phyloP scores from a whole-genome alignment of 2,797 vertebrate genomes.

The Cuculus canorus region DNA sequence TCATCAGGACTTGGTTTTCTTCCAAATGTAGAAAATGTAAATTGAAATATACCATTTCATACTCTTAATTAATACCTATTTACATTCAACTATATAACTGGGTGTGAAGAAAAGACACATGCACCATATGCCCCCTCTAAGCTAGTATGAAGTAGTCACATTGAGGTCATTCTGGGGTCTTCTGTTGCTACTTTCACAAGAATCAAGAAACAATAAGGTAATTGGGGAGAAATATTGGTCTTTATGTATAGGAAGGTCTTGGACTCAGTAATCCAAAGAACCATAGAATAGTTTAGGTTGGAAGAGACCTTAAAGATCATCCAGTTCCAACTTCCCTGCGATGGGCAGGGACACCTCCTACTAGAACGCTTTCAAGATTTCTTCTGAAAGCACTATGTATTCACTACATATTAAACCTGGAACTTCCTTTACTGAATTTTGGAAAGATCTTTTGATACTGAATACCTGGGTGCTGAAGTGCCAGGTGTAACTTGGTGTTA shows the following conservation, averaged over 20 bases:
- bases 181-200: background rate
- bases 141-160: background rate
- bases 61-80: background rate
- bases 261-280: background rate
- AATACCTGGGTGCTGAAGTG: background rate
- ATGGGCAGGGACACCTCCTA: too few species aligned
- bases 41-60: background rate
- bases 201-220: background rate
- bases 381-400: background rate
- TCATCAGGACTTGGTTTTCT: slow-evolving; percentile 17
- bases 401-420: background rate
- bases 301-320: too few species aligned
- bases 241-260: background rate
- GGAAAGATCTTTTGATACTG: background rate
- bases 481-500: background rate
- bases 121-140: fast-evolving
- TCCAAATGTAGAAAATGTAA: slow-evolving; percentile 10
- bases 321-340: too few species aligned
- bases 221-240: background rate
- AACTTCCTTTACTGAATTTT: background rate
- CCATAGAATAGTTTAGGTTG: too few species aligned
- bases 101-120: background rate
- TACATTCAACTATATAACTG: background rate
- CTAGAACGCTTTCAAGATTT: background rate
- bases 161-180: background rate